A percentile compares a stretch with the other conserved stretches of the same genome.
These are phyloP conservation scores for Puma concolor DNA, from an alignment of 2,113 vertebrate genomes.

Conservation along the genomic window DNA sequence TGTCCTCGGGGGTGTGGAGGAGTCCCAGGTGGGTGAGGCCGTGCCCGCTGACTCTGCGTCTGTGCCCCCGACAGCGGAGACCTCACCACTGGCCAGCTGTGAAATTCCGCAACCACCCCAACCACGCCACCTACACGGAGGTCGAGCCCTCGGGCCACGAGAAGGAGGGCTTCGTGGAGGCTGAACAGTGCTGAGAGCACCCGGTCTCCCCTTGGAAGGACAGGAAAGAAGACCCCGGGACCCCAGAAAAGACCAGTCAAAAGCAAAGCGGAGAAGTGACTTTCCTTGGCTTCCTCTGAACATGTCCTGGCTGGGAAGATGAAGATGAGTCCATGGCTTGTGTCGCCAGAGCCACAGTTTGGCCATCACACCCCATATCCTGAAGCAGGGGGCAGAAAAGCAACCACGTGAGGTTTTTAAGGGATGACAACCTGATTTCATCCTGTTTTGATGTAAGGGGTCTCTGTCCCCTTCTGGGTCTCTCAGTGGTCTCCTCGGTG, in stretches of 20 bases:
- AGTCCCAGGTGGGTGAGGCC: neutral
- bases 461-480: neutral
- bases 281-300: neutral
- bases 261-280: neutral
- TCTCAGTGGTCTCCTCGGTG: neutral
- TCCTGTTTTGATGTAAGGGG: neutral
- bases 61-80: slow-evolving; percentile 85
- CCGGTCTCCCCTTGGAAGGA: neutral
- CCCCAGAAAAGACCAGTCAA: neutral
- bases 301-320: neutral
- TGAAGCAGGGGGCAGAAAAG: neutral
- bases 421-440: neutral
- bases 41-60: neutral
- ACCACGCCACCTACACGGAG: slow-evolving; percentile 91
- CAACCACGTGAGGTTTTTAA: neutral
- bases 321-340: rapidly evolving
- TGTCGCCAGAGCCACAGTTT: neutral
- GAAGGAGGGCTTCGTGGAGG: slow-evolving; percentile 96
- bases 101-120: slow-evolving; percentile 93
- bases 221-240: neutral
- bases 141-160: slow-evolving; percentile 93
- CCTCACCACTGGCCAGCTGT: slow-evolving; percentile 95
- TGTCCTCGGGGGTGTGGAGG: neutral
- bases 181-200: slow-evolving; percentile 92
- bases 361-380: neutral